These are phyloP conservation scores for Teleopsis dalmanni DNA, from an alignment of 1,140 invertebrate genomes.

Conservation along the genomic window DNA sequence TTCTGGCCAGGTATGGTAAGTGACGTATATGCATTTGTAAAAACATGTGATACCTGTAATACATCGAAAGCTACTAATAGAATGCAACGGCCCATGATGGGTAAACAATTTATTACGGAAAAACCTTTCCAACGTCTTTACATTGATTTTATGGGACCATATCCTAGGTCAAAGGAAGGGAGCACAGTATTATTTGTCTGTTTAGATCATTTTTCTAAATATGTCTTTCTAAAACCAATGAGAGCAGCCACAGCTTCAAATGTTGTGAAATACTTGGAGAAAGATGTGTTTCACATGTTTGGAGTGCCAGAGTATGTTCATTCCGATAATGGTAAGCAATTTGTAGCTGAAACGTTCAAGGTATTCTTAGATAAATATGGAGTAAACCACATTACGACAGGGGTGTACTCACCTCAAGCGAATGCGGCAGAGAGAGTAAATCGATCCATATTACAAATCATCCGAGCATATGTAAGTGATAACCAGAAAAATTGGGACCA, in stretches of 20 bases:
- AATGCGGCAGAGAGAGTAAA: conserved; percentile 6
- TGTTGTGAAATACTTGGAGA: background rate
- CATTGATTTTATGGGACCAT: conserved; percentile 2
- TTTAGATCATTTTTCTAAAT: background rate
- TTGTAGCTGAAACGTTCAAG: background rate
- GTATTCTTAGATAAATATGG: background rate
- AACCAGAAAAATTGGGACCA: background rate
- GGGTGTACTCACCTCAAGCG: background rate
- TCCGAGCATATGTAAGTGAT: background rate
- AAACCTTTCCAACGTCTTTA: too few relatives aligned
- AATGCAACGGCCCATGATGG: background rate
- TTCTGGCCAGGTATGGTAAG: too few relatives aligned
- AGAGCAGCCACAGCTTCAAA: background rate
- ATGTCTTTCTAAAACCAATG: background rate
- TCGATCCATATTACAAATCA: background rate
- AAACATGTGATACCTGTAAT: too few relatives aligned
- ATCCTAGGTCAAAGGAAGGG: background rate
- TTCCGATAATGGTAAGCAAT: conserved; percentile 2
- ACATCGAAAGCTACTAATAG: background rate
- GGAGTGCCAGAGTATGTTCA: background rate
- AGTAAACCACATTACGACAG: background rate
- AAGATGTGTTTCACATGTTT: background rate
- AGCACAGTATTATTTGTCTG: background rate
- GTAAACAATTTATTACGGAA: too few relatives aligned
- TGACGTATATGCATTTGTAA: too few relatives aligned